A percentile compares a stretch with the other conserved stretches of the same genome.
phyloP scores from a whole-genome alignment of 2,888 invertebrate species.

The Operophtera brumata region DNA sequence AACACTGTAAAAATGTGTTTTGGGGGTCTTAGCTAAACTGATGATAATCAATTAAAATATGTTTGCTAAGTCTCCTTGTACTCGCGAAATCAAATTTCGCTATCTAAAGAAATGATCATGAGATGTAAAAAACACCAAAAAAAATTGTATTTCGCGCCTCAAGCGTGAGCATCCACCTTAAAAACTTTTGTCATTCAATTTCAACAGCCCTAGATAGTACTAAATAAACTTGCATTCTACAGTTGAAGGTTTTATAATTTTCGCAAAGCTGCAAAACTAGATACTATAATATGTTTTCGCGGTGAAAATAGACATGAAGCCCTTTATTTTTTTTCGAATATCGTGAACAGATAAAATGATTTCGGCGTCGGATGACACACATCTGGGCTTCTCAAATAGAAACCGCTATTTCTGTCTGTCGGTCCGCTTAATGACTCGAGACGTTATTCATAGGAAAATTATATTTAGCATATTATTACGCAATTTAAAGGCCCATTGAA shows the following conservation, averaged over 20 bases:
- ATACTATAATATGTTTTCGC: constrained; percentile 7
- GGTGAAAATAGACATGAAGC: constrained; percentile 28
- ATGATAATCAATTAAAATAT: too few relatives aligned
- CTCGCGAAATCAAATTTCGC: too few relatives aligned
- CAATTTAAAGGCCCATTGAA: constrained; percentile 42
- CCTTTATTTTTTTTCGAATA: constrained; percentile 47
- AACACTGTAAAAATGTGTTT: too few relatives aligned
- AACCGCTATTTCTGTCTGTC: constrained; percentile 64
- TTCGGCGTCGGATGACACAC: constrained; percentile 68
- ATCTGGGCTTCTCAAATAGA: constrained; percentile 65
- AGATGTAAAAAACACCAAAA: too few relatives aligned
- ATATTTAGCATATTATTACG: constrained; percentile 50
- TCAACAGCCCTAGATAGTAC: not conserved
- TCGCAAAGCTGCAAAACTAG: constrained; percentile 5
- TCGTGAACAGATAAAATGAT: constrained; percentile 59
- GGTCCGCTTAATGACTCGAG: constrained; percentile 66
- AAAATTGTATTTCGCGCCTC: too few relatives aligned
- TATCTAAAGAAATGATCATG: too few relatives aligned
- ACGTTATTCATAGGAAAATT: constrained; percentile 61
- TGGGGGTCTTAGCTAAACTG: too few relatives aligned
- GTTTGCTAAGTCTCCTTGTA: too few relatives aligned
- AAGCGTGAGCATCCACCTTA: too few relatives aligned
- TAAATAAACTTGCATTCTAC: not conserved
- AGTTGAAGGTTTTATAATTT: constrained; percentile 19
- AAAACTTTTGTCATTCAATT: too few relatives aligned